Evolutionary conservation across 2,888 invertebrate species (phyloP).

Genomic region (Aethes cnicana): DNA sequence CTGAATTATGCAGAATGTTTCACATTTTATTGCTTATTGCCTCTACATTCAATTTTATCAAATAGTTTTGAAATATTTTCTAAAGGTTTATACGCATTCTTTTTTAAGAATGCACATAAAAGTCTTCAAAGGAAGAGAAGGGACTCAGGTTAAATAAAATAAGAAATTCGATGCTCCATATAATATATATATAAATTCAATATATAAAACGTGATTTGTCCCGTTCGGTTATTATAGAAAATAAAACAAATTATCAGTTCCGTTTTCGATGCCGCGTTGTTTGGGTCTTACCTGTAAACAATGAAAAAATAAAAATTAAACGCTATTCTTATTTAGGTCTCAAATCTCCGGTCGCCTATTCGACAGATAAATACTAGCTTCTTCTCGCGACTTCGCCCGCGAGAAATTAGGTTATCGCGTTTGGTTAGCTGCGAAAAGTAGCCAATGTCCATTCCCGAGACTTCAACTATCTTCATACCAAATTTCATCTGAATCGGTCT

Average conservation of each 20-base stretch:
- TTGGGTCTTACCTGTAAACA: not conserved
- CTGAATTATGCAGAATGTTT: conserved; percentile 3
- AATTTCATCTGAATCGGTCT: too few species aligned
- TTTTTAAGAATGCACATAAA: too few species aligned
- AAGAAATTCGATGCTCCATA: not conserved
- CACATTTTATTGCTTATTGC: conserved; percentile 16
- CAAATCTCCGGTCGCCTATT: conserved; percentile 42
- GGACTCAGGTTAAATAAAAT: not conserved
- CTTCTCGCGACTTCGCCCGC: too few species aligned
- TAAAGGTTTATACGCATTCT: too few species aligned
- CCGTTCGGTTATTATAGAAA: conserved; percentile 39
- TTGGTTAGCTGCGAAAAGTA: too few species aligned
- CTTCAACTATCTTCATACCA: too few species aligned
- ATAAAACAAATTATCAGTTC: conserved; percentile 30
- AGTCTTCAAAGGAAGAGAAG: too few species aligned
- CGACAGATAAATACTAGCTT: too few species aligned
- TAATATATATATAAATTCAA: conserved; percentile 8
- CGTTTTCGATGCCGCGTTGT: conserved; percentile 11
- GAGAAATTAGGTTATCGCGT: too few species aligned
- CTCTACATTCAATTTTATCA: not conserved
- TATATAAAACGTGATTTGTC: conserved; percentile 24
- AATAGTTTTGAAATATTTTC: not conserved
- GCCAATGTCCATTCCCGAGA: too few species aligned
- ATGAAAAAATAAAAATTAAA: too few species aligned
- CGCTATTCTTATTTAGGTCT: too few species aligned